Base-by-base conservation (phyloP, 2,888 invertebrate genomes). In the Caenorhabditis sp. region DNA sequence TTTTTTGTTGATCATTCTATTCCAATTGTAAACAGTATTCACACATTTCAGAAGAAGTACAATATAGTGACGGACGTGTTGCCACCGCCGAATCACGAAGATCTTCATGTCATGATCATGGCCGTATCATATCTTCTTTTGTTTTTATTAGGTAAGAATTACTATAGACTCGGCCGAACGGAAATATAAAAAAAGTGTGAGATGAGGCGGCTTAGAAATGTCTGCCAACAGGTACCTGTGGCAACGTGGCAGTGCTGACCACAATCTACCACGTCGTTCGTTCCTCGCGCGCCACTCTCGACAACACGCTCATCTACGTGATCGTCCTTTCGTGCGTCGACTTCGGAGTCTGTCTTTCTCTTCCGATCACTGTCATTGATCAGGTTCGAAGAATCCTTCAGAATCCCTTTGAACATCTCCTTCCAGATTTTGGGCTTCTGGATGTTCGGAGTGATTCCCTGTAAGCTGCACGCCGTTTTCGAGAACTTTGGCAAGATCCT, bases 401-500 rank as follows among this genome's bases (percentile, higher is more conserved):
- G 30, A 30, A 30, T 30, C 30, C 5, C 9, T 45, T 30, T 11
- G 3, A 24, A 22, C n/a, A 35, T 55, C 43, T 24, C 15, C 17
- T 66, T 81, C 15, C 66, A 87, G 85, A 87, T 87, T 43, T 85
- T 87, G 30, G 88, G 88, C 20, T 88, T 87, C 58, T 87, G 88
- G 88, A 87, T 87, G 87, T 88, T 87, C 61, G 88, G 88, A 8
- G 77, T 81, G 11, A 79, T 85, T 8, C 83, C 87, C 13, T 87
- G 88, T 76, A 87, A 87, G 65, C 75, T 87, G 26, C 87, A 88
- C 66, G 87, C 88, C 1, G 87, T 87, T 1, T 82, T 87, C 32
- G 88, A 87, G 70, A 88, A 87, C 62, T 87, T 87, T 66, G 88
- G 88, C 5, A 87, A 87, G 78, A 86, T 87, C 43, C 77, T 87